Evolutionary conservation across 2,797 vertebrate genomes (phyloP).

Genomic region (Neopelma chrysocephalum): DNA sequence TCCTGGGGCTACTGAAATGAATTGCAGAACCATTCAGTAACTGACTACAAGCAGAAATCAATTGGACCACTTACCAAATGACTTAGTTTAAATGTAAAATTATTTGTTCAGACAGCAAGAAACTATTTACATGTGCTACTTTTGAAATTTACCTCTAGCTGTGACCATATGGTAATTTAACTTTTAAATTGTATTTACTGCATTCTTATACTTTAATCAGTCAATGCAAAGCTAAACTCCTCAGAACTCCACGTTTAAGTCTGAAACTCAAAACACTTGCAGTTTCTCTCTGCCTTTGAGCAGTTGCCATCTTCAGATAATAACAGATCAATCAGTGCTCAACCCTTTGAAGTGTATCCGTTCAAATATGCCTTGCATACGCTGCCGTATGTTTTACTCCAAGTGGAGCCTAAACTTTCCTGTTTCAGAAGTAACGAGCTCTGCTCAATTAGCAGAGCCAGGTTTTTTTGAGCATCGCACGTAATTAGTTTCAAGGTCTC

Average conservation of each 20-base stretch:
- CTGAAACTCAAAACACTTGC: conserved; percentile 2
- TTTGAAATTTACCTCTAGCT: conserved; percentile 48
- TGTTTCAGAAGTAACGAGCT: conserved; percentile 24
- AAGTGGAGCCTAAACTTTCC: background rate
- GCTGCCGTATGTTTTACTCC: background rate
- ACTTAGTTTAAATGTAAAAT: conserved; percentile 41
- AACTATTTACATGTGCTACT: conserved; percentile 34
- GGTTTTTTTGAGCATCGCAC: background rate
- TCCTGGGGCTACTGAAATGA: conserved; percentile 8
- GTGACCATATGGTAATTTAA: conserved; percentile 59
- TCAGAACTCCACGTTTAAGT: background rate
- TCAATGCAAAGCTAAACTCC: background rate
- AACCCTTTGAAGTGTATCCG: conserved; percentile 31
- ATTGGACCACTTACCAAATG: conserved; percentile 30
- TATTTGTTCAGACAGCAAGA: conserved; percentile 44
- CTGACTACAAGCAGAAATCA: conserved; percentile 32
- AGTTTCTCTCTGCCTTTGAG: conserved; percentile 40
- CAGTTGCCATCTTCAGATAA: conserved; percentile 41
- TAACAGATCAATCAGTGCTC: conserved; percentile 32
- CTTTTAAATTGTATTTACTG: conserved; percentile 54
- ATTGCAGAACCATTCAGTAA: background rate
- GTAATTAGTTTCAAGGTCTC: conserved; percentile 36
- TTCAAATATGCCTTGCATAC: background rate
- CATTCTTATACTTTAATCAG: conserved; percentile 37
- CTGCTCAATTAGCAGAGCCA: conserved; percentile 46